A percentile compares a stretch with the other conserved stretches of the same genome.
Evolutionary conservation across 30 jellyfish, hydroid and myxozoan species (phyloP).

Genomic region (Turritopsis dohrnii): DNA sequence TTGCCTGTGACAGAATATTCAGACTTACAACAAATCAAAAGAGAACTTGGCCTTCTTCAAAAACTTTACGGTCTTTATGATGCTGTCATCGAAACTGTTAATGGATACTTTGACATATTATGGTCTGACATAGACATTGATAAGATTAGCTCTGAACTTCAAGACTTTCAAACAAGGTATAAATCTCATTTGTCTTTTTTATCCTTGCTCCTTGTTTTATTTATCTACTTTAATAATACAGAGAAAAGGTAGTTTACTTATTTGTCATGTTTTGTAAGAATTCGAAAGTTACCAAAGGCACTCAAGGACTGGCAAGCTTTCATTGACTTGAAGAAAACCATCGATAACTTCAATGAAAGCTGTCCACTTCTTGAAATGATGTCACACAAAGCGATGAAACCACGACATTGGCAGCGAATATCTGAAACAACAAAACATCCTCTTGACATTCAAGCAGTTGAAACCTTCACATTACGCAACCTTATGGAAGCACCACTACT

Average conservation of each 20-base stretch:
- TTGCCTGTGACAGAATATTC: conserved; percentile 64
- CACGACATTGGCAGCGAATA: conserved; percentile 72
- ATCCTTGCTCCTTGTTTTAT: neutral
- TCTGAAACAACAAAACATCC: conserved; percentile 60
- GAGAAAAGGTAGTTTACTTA: neutral
- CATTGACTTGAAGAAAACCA: conserved; percentile 61
- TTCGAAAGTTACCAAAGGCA: conserved; percentile 66
- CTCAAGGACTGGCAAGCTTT: conserved; percentile 76
- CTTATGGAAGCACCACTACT: conserved; percentile 82
- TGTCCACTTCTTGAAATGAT: conserved; percentile 83
- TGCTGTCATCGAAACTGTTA: conserved; percentile 66
- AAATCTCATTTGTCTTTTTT: neutral
- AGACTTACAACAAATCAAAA: conserved; percentile 60
- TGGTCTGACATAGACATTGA: conserved; percentile 80
- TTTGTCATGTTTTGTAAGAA: conserved; percentile 19
- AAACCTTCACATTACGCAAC: conserved; percentile 49
- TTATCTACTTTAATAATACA: neutral
- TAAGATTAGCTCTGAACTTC: conserved; percentile 58
- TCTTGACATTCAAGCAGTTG: conserved; percentile 45
- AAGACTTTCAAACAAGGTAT: conserved; percentile 68
- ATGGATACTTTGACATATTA: conserved; percentile 63
- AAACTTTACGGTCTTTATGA: conserved; percentile 48
- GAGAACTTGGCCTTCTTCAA: conserved; percentile 64
- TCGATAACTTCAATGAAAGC: conserved; percentile 71
- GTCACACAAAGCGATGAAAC: conserved; percentile 74